These are phyloP conservation scores for Spea hammondii DNA, from an alignment of 2,797 vertebrate genomes.

Conservation along the genomic window DNA sequence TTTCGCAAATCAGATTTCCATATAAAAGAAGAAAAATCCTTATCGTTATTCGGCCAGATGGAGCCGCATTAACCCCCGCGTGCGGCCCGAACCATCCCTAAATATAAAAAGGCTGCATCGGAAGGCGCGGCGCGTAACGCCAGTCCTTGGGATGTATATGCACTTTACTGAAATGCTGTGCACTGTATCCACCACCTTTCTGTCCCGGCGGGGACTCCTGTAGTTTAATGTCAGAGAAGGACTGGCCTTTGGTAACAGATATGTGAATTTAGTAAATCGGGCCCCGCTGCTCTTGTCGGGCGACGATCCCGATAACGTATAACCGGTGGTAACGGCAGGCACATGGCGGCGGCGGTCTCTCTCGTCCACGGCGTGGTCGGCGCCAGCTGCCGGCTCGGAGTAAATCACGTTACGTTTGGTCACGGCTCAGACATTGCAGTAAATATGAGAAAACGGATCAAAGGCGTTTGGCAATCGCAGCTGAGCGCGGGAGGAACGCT, in stretches of 20 bases:
- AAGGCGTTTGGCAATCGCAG: conserved; percentile 85
- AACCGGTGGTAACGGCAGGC: too few relatives aligned
- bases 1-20: conserved; percentile 30
- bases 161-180: neutral
- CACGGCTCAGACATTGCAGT: conserved; percentile 89
- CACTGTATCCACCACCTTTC: neutral
- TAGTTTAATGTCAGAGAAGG: too few relatives aligned
- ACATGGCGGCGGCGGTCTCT: too few relatives aligned
- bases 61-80: neutral
- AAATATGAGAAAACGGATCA: conserved; percentile 87
- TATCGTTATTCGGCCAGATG: conserved; percentile 22
- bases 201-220: too few relatives aligned
- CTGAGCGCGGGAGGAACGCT: conserved; percentile 79
- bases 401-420: conserved; percentile 95
- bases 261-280: too few relatives aligned
- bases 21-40: conserved; percentile 13
- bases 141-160: neutral
- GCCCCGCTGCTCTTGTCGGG: too few relatives aligned
- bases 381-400: conserved; percentile 85
- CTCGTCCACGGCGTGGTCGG: too few relatives aligned
- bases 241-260: too few relatives aligned
- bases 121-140: neutral
- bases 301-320: too few relatives aligned
- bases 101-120: neutral
- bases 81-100: neutral